Conservation (phyloP, 2,888 invertebrate genomes). For the Drosophila atripex region DNA sequence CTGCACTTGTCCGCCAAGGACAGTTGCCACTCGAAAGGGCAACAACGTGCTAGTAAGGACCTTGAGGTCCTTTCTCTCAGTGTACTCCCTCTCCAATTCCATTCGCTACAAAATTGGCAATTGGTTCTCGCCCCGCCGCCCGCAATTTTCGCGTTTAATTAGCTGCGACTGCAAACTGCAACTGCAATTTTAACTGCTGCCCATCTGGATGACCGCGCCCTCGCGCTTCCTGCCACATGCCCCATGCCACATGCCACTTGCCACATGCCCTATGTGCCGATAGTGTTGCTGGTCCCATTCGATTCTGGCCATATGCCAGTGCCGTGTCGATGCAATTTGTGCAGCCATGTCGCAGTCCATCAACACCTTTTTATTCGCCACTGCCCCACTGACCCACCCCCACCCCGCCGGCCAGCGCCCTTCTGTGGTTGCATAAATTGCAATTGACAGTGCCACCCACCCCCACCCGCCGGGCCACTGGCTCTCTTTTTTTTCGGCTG, state of each 20-base stretch:
- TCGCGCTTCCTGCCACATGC: too few relatives aligned
- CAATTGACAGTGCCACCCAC: slow-evolving; percentile 19
- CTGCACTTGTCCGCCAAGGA: background rate
- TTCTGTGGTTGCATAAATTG: slow-evolving; percentile 30
- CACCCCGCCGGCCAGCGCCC: background rate
- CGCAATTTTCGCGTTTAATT: slow-evolving; percentile 71
- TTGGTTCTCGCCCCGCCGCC: slow-evolving; percentile 34
- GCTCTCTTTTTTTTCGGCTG: background rate
- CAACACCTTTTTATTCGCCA: slow-evolving; percentile 68
- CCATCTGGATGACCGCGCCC: slow-evolving; percentile 25
- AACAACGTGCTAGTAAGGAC: too few relatives aligned
- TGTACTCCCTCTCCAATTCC: background rate
- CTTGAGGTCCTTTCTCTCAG: background rate
- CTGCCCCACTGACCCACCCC: slow-evolving; percentile 3
- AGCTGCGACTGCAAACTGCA: slow-evolving; percentile 61
- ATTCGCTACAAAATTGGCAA: slow-evolving; percentile 41
- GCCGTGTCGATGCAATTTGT: slow-evolving; percentile 64
- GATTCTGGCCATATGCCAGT: slow-evolving; percentile 41
- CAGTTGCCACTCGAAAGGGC: background rate
- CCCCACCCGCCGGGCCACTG: background rate
- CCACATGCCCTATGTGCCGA: background rate
- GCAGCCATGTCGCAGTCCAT: slow-evolving; percentile 73
- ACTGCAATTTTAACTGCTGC: slow-evolving; percentile 40
- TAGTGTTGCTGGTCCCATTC: slow-evolving; percentile 6
- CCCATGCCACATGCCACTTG: too few relatives aligned